Conservation (phyloP, 2,888 invertebrate genomes). For the Apomyelois bistriatella region DNA sequence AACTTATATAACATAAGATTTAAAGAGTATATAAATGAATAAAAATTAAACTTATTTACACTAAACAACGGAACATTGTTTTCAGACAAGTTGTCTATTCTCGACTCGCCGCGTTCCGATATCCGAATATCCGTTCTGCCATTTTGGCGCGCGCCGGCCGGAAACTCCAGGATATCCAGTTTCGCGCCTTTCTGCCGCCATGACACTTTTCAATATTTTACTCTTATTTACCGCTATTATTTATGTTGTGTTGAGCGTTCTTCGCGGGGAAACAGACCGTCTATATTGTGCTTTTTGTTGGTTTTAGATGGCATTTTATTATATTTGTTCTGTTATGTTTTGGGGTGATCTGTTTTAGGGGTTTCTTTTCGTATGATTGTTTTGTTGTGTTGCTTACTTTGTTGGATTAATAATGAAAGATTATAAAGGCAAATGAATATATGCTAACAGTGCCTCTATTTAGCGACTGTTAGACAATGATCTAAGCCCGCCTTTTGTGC, state of each 20-base stretch:
- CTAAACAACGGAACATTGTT: conserved; percentile 32
- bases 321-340: conserved; percentile 24
- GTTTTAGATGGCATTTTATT: conserved; percentile 36
- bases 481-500: too few relatives aligned
- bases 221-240: conserved; percentile 78
- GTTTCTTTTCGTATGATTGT: not conserved
- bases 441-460: too few relatives aligned
- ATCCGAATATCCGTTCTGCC: conserved; percentile 73
- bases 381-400: not conserved
- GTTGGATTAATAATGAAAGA: too few relatives aligned
- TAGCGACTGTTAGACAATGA: too few relatives aligned
- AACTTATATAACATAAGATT: too few relatives aligned
- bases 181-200: conserved; percentile 71
- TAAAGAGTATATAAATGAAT: not conserved
- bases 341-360: not conserved
- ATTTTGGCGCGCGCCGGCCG: conserved; percentile 73
- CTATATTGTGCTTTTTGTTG: conserved; percentile 49
- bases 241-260: conserved; percentile 62
- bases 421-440: too few relatives aligned
- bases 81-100: conserved; percentile 40
- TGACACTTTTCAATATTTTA: conserved; percentile 79
- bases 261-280: conserved; percentile 54
- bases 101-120: conserved; percentile 48
- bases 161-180: conserved; percentile 76
- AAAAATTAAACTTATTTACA: not conserved